Base-by-base conservation (phyloP, 2,113 vertebrate genomes). In the Platichthys stellatus region DNA sequence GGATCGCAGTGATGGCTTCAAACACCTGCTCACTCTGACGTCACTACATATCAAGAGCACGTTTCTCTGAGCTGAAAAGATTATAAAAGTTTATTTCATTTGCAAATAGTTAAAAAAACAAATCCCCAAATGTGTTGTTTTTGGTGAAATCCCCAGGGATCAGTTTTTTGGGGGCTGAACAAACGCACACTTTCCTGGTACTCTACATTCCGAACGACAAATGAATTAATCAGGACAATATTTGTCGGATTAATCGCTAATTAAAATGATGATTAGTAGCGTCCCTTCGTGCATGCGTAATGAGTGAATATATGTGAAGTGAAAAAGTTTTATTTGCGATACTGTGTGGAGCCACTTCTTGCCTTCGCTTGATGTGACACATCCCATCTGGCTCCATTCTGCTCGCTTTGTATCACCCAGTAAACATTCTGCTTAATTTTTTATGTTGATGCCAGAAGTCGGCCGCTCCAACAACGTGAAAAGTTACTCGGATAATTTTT, bases 401-500 rank as follows among this genome's bases (percentile, higher is more conserved):
- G n/a, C 18, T 54, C n/a, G 49, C 45, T 63, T 63, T 69, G 14
- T 14, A 64, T 69, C 21, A 10, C 43, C 40, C 31, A 24, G 3
- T 21, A 65, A 24, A 45, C 35, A 57, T 63, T 63, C 68, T 38
- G 57, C 1, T 31, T 53, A 28, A 67, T 72, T 69, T 69, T 65
- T 23, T 14, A 49, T 74, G 14, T 13, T 10, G 31, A 74, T 60
- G 53, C 9, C 18, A 47, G 62, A 47, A 60, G 31, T 45, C 43
- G 31, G 26, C 40, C 31, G 21, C 26, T 49, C 7, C 7, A 70
- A 51, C 59, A 13, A 40, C 53, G 49, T 58, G 58, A 78, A 43
- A 21, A 54, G 17, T 18, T 51, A 17, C 14, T 20, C 13, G 43
- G 56, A 21, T 56, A 18, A 35, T 47, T 31, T 63, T 58, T 31